Percentiles rank a stretch among this genome's conserved stretches.
These are phyloP conservation scores for Hippocampus comes DNA, from an alignment of 2,113 vertebrate species.

Conservation along the genomic window DNA sequence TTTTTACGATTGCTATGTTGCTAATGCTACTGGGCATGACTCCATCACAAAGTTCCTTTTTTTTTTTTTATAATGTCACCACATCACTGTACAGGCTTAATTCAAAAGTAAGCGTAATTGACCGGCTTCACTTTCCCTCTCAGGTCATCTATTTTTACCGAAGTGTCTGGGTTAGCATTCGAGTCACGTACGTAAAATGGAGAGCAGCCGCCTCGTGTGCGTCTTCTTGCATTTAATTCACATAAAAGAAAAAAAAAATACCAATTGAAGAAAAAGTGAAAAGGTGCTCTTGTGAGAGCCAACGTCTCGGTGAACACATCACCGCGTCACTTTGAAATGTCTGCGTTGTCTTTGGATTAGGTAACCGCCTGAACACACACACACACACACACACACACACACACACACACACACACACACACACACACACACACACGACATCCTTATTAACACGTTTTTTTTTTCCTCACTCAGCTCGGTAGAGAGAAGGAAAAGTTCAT, in stretches of 20 bases:
- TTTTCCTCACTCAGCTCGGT: background rate
- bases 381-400: background rate
- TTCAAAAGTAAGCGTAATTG: background rate
- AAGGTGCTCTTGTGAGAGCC: background rate
- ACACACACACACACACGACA: background rate
- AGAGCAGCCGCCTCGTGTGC: background rate
- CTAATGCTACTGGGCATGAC: no score
- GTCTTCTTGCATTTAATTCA: background rate
- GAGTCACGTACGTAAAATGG: background rate
- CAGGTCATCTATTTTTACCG: background rate
- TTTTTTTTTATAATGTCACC: no score
- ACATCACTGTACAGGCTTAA: background rate
- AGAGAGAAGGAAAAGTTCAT: background rate
- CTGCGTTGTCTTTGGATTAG: background rate
- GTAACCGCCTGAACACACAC: background rate
- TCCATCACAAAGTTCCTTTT: no score
- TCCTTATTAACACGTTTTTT: background rate
- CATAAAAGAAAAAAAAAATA: background rate
- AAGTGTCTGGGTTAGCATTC: background rate
- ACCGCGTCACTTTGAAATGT: background rate
- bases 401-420: background rate
- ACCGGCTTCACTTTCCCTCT: background rate
- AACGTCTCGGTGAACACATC: background rate
- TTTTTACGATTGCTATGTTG: no score
- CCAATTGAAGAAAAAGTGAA: background rate